Percentiles rank a stretch among this genome's conserved stretches.
Conservation (phyloP, 2,797 vertebrate genomes). For the Oreonectes daqikongensis region DNA sequence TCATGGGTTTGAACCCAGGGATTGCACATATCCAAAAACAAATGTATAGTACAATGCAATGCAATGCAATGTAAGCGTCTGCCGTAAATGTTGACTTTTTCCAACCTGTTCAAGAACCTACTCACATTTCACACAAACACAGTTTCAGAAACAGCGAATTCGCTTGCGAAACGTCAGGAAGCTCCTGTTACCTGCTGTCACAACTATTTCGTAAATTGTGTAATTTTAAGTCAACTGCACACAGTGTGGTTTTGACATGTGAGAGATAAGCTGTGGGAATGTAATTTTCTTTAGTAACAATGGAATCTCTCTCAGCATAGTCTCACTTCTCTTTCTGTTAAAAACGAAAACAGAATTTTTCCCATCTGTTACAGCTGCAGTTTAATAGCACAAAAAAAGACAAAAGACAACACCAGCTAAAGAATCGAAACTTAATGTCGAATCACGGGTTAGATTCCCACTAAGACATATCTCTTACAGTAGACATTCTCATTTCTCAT, state of each 20-base stretch:
- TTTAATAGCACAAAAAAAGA: neutral
- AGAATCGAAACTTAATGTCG: slow-evolving; percentile 47
- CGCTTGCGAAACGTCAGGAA: neutral
- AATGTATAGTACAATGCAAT: no score
- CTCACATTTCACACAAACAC: neutral
- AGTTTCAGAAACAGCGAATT: neutral
- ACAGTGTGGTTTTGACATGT: slow-evolving; percentile 17
- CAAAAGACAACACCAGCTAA: neutral
- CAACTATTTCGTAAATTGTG: slow-evolving; percentile 19
- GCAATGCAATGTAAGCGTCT: no score
- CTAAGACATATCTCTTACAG: neutral
- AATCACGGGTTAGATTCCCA: neutral
- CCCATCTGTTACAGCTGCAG: neutral
- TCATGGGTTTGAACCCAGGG: no score
- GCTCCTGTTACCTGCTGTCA: slow-evolving; percentile 11
- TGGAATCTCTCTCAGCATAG: slow-evolving; percentile 21
- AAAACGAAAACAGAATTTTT: slow-evolving; percentile 64
- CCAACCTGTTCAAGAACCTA: neutral
- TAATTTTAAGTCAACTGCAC: neutral
- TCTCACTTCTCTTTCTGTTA: slow-evolving; percentile 66
- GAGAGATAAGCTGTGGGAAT: neutral
- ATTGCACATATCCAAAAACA: no score
- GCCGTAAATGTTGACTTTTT: no score
- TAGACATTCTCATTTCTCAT: neutral
- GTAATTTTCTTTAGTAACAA: slow-evolving; percentile 19